A percentile compares a stretch with the other conserved stretches of the same genome.
These are phyloP conservation scores for Menidia menidia DNA, from an alignment of 2,797 vertebrate species.

Conservation along the genomic window DNA sequence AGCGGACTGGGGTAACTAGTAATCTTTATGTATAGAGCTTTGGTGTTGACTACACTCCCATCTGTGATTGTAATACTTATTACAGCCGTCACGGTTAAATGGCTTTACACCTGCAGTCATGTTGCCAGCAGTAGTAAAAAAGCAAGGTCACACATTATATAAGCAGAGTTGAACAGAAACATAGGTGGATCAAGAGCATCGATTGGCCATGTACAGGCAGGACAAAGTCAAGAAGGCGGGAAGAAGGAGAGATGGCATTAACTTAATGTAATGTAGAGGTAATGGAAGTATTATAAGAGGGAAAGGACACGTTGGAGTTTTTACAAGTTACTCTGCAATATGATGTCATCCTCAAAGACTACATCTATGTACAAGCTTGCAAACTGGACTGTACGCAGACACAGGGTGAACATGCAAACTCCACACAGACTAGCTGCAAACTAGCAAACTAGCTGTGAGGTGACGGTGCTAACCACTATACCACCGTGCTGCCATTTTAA, in stretches of 20 bases:
- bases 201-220: constrained; percentile 9
- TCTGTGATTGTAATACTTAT: constrained; percentile 17
- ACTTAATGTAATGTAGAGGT: background rate
- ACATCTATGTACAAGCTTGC: constrained; percentile 1
- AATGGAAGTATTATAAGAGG: background rate
- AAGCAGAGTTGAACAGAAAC: constrained; percentile 12
- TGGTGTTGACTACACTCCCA: constrained; percentile 16
- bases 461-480: too few species aligned
- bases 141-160: constrained; percentile 1
- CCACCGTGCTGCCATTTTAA: too few species aligned
- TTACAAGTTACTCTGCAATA: constrained; percentile 43
- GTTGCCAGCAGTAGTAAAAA: constrained; percentile 5
- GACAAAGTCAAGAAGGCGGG: background rate
- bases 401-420: too few species aligned
- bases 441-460: too few species aligned
- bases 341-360: constrained; percentile 62
- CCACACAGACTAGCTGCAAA: too few species aligned
- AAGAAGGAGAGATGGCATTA: background rate
- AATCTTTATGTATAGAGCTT: background rate
- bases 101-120: constrained; percentile 19
- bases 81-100: background rate
- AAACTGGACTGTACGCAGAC: too few species aligned
- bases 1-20: background rate
- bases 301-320: constrained; percentile 11
- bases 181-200: constrained; percentile 1